Percentiles rank a stretch among this genome's conserved stretches.
Evolutionary conservation across 2,888 invertebrate genomes (phyloP).

Genomic region (Drosophila kambysellisi): DNA sequence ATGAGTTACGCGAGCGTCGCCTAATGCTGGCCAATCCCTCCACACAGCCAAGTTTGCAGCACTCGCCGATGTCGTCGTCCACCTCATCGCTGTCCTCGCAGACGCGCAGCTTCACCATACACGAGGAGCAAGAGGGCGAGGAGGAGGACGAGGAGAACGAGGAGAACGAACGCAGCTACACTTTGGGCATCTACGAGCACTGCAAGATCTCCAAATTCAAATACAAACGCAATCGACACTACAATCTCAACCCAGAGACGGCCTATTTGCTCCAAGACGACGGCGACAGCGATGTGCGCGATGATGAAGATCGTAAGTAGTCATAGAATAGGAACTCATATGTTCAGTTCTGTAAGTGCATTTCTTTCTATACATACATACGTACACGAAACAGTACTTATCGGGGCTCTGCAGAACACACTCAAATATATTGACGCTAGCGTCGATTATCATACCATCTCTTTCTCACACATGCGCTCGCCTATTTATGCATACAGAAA

Average conservation of each 20-base stretch:
- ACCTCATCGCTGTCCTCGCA: slow-evolving; percentile 84
- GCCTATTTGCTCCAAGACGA: slow-evolving; percentile 84
- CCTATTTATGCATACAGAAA: too few relatives aligned
- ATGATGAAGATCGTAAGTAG: slow-evolving; percentile 77
- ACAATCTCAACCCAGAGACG: slow-evolving; percentile 83
- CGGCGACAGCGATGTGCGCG: slow-evolving; percentile 82
- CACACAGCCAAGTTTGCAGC: slow-evolving; percentile 83
- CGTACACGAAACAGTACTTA: too few relatives aligned
- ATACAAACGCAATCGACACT: slow-evolving; percentile 82
- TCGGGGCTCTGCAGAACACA: too few relatives aligned
- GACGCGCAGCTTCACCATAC: slow-evolving; percentile 84
- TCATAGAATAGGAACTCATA: too few relatives aligned
- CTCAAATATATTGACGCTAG: too few relatives aligned
- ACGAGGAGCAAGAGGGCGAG: slow-evolving; percentile 83
- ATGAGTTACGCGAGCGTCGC: slow-evolving; percentile 84
- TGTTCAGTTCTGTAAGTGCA: too few relatives aligned
- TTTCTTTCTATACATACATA: too few relatives aligned
- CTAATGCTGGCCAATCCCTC: slow-evolving; percentile 85
- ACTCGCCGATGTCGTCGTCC: slow-evolving; percentile 83
- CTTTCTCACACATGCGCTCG: too few relatives aligned
- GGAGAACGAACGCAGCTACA: slow-evolving; percentile 82
- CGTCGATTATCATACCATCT: too few relatives aligned
- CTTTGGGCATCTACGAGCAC: slow-evolving; percentile 83
- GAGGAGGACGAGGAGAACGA: slow-evolving; percentile 82
- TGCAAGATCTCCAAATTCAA: slow-evolving; percentile 84